phyloP scores from a whole-genome alignment of 1,140 invertebrate species.

The Nasonia vitripennis region DNA sequence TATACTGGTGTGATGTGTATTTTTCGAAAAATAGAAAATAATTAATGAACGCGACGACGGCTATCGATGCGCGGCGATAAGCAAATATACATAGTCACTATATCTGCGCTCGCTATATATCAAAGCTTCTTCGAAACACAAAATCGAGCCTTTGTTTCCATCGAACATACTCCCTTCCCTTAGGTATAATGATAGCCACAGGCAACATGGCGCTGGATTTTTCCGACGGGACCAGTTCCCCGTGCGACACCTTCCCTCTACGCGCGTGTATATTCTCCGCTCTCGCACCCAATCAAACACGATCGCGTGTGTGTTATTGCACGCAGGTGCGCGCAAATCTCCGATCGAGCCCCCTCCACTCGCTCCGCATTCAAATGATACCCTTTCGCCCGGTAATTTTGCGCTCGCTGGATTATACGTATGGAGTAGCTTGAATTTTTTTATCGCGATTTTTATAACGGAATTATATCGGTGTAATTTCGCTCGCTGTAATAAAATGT shows the following conservation, averaged over 20 bases:
- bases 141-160: constrained; percentile 5
- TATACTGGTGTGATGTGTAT: too few species aligned
- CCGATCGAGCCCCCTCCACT: background rate
- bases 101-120: too few species aligned
- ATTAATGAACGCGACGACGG: background rate
- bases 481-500: too few species aligned
- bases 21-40: background rate
- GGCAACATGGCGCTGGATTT: constrained; percentile 52
- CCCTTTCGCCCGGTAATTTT: background rate
- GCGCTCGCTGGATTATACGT: background rate
- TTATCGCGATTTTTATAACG: background rate
- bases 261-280: too few species aligned
- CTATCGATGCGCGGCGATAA: too few species aligned
- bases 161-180: background rate
- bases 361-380: background rate
- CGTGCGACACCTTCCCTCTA: constrained; percentile 46
- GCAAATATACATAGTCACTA: too few species aligned
- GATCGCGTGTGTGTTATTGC: constrained; percentile 30
- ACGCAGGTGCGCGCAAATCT: constrained; percentile 19
- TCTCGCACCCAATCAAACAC: constrained; percentile 22
- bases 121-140: background rate
- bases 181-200: background rate
- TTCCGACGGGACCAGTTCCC: constrained; percentile 54
- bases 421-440: background rate
- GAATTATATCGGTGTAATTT: too few species aligned